A percentile compares a stretch with the other conserved stretches of the same genome.
Evolutionary conservation across 2,888 invertebrate genomes (phyloP).

Genomic region (Mesorhabditis spiculigera): DNA sequence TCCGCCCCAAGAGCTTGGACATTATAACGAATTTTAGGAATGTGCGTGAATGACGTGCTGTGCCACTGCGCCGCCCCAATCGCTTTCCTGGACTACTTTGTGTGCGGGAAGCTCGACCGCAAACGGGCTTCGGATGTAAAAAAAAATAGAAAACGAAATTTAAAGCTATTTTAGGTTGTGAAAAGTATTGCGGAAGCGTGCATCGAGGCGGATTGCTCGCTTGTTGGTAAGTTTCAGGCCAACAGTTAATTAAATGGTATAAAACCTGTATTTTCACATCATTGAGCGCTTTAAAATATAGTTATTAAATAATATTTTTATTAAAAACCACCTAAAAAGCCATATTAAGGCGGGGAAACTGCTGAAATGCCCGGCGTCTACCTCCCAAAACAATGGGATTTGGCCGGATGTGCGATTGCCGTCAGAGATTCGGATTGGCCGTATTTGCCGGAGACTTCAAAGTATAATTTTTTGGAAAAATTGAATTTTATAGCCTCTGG

Average conservation of each 20-base stretch:
- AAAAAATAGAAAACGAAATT: background rate
- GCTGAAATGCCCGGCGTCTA: conserved; percentile 97
- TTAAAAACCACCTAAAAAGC: conserved; percentile 1
- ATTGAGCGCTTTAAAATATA: background rate
- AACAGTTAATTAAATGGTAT: too few relatives aligned
- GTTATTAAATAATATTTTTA: conserved; percentile 1
- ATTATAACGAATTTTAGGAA: conserved; percentile 62
- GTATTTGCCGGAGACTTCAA: conserved; percentile 38
- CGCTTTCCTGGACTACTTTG: conserved; percentile 94
- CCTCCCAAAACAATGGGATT: conserved; percentile 79
- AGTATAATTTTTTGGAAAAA: conserved; percentile 12
- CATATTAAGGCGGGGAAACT: conserved; percentile 79
- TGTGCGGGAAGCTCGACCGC: conserved; percentile 82
- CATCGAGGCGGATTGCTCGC: conserved; percentile 76
- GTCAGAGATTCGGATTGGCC: conserved; percentile 75
- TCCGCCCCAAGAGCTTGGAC: background rate
- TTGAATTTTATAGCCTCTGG: too few relatives aligned
- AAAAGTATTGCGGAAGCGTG: conserved; percentile 86
- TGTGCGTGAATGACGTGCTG: conserved; percentile 94
- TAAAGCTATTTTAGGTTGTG: conserved; percentile 62
- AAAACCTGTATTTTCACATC: too few relatives aligned
- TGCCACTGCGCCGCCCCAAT: conserved; percentile 92
- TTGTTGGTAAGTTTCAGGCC: conserved; percentile 70
- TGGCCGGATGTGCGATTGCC: conserved; percentile 93
- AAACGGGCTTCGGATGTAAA: conserved; percentile 24